A percentile compares a stretch with the other conserved stretches of the same genome.
Evolutionary conservation across 2,113 vertebrate species (phyloP).

Genomic region (Oceanites oceanicus): DNA sequence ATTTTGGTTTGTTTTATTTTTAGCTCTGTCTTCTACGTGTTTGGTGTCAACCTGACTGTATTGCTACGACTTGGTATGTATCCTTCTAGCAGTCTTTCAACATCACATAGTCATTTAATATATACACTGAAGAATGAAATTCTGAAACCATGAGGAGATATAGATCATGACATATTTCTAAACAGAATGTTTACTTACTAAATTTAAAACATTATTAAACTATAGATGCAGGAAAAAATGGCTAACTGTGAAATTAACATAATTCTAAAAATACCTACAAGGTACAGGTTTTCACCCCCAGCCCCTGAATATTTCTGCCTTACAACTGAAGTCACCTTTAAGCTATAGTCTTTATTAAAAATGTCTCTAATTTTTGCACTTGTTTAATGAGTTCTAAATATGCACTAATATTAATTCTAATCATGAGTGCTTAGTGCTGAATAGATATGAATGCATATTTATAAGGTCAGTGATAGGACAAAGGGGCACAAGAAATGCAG

Average conservation of each 20-base stretch:
- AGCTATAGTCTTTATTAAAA: neutral
- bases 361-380: neutral
- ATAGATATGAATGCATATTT: neutral
- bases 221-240: neutral
- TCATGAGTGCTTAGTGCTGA: neutral
- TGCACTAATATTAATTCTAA: neutral
- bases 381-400: slow-evolving; percentile 20
- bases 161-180: neutral
- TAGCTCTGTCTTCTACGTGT: neutral
- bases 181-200: neutral
- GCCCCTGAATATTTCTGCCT: neutral
- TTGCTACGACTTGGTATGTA: accelerated
- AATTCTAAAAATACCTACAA: neutral
- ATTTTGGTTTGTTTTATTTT: neutral
- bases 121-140: neutral
- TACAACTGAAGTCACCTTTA: neutral
- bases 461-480: slow-evolving; percentile 7
- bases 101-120: neutral
- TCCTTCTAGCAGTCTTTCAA: neutral
- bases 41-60: neutral
- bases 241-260: neutral
- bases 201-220: neutral
- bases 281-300: neutral
- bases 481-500: neutral
- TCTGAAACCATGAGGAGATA: neutral